phyloP scores from a whole-genome alignment of 2,113 vertebrate genomes.

The Aldabrachelys gigantea region DNA sequence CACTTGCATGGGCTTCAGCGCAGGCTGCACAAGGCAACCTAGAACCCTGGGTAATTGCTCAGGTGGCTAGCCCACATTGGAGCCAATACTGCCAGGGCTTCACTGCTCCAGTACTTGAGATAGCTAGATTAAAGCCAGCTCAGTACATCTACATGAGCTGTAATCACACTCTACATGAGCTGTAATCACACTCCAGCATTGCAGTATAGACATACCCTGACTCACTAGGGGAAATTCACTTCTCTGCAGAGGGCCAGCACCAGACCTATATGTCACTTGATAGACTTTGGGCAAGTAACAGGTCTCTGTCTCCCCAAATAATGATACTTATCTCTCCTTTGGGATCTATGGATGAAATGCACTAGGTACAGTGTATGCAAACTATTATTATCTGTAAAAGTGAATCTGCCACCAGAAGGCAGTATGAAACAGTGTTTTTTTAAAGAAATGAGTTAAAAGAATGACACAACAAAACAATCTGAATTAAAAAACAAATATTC shows the following conservation, averaged over 20 bases:
- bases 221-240: background rate
- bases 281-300: background rate
- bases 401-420: conserved; percentile 23
- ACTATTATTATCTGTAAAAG: background rate
- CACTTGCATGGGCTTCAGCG: background rate
- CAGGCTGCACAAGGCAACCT: background rate
- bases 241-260: background rate
- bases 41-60: background rate
- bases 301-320: background rate
- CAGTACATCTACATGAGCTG: background rate
- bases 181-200: background rate
- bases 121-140: background rate
- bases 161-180: background rate
- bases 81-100: background rate
- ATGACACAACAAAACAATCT: background rate
- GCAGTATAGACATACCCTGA: background rate
- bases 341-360: background rate
- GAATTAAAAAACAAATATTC: background rate
- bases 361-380: background rate
- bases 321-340: background rate
- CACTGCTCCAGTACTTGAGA: background rate
- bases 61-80: background rate
- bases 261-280: accelerated
- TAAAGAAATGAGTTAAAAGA: background rate
- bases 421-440: background rate